Evolutionary conservation across 2,113 vertebrate species (phyloP), one percentile per base, ranked within the genome.

Genomic region (Ochotona princeps): DNA sequence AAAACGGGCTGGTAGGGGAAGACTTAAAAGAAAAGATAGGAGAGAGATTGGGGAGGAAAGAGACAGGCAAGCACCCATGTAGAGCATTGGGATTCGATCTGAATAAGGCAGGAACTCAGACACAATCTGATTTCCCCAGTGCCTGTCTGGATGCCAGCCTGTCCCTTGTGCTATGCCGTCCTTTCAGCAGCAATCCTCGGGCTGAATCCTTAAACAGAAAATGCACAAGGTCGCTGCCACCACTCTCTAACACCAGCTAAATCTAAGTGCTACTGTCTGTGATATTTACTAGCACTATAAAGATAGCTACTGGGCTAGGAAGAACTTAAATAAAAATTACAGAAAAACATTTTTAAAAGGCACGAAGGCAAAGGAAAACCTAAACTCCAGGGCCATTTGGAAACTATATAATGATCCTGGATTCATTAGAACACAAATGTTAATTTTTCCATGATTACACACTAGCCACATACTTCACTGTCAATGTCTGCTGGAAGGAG

Each of bases 151-250:
- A 72, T 67, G 91, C 93, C 92, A 88, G 94, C 74, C 60, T 89
- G 91, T 78, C 86, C 93, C 93, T 38, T 57, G 6, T 20, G 18
- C 72, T 3, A 26, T 1, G 0, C 38, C 2, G 60, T 63, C 81
- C 84, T 94, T 89, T 82, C 95, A 91, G 63, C 75, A 28, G 30
- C 76, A 78, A 30, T 74, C 89, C 76, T 86, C 54, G 26, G 72
- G 87, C 94, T 89, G 95, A 95, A 92, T 94, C 75, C 86, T 92
- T 87, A 96, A 94, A 78, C 83, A 94, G 83, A 78, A 95, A 90
- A 84, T 47, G 66, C 87, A 93, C 49, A 79, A 35, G 76, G 74
- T 44, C 44, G 18, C 44, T 8, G 11, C 35, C 12, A 25, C 30
- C 13, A 44, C 38, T 35, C n/a, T 57, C 78, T 26, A 73, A 60